Conservation (phyloP, 1,140 invertebrate species). For the Bombyx mandarina region DNA sequence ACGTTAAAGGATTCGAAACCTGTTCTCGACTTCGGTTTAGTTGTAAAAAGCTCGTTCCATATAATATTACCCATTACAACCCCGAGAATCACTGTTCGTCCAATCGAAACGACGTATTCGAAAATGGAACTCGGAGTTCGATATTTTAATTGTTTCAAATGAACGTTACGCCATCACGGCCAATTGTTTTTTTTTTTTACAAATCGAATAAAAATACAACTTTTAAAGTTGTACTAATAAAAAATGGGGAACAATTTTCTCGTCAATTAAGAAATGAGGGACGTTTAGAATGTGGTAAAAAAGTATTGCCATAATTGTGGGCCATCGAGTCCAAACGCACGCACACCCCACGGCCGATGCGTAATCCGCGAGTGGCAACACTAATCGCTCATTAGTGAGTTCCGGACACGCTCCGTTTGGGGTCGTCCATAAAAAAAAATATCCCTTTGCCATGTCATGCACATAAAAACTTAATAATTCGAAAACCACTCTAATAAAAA, state of each 20-base stretch:
- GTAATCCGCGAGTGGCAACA: conserved; percentile 63
- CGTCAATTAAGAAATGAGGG: too few relatives aligned
- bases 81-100: conserved; percentile 58
- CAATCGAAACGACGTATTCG: conserved; percentile 51
- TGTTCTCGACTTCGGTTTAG: conserved; percentile 61
- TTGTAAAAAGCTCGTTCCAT: conserved; percentile 65
- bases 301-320: too few relatives aligned
- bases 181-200: background rate
- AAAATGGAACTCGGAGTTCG: conserved; percentile 58
- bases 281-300: too few relatives aligned
- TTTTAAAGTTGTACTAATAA: too few relatives aligned
- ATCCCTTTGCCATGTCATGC: background rate
- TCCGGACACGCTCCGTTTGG: conserved; percentile 45
- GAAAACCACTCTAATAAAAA: background rate
- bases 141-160: conserved; percentile 64
- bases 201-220: too few relatives aligned
- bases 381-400: conserved; percentile 66
- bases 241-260: too few relatives aligned
- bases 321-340: conserved; percentile 11
- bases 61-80: conserved; percentile 68
- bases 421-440: conserved; percentile 23
- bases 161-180: conserved; percentile 30
- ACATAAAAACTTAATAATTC: background rate
- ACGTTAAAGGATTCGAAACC: conserved; percentile 54
- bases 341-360: conserved; percentile 51